Evolutionary conservation across 2,113 vertebrate species (phyloP).

Genomic region (cat (Felis catus)): DNA sequence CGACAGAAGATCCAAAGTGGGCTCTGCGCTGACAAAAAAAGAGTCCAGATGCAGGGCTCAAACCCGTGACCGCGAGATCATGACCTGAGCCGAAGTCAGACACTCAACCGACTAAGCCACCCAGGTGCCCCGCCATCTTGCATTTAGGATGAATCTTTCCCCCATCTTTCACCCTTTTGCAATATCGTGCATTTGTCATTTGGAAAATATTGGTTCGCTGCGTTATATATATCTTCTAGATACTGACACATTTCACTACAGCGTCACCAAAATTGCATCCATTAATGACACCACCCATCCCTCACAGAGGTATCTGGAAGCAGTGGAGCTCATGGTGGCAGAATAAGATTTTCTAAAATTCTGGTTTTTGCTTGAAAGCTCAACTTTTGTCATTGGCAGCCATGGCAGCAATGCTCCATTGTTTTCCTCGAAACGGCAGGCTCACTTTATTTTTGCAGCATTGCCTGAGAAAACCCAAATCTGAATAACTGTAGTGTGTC

Average conservation of each 20-base stretch:
- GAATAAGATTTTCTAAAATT: neutral
- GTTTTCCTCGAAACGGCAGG: neutral
- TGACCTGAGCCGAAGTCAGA: no score
- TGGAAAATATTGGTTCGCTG: neutral
- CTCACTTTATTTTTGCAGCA: neutral
- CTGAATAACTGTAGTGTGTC: neutral
- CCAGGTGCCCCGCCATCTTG: neutral
- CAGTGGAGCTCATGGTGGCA: neutral
- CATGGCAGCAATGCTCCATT: neutral
- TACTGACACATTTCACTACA: neutral
- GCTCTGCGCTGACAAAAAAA: no score
- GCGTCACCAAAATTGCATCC: neutral
- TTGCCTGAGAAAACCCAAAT: neutral
- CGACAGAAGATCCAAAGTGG: no score
- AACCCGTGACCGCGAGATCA: no score
- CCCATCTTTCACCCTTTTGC: neutral
- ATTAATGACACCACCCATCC: neutral
- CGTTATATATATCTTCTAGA: neutral
- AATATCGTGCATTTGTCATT: neutral
- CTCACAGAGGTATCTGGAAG: neutral
- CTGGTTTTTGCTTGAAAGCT: neutral
- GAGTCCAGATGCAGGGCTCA: no score
- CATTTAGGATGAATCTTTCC: neutral
- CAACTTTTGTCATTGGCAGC: neutral
- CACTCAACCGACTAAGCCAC: no score